Base-by-base conservation (phyloP, 2,888 invertebrate species). In the Stenurella melanura region DNA sequence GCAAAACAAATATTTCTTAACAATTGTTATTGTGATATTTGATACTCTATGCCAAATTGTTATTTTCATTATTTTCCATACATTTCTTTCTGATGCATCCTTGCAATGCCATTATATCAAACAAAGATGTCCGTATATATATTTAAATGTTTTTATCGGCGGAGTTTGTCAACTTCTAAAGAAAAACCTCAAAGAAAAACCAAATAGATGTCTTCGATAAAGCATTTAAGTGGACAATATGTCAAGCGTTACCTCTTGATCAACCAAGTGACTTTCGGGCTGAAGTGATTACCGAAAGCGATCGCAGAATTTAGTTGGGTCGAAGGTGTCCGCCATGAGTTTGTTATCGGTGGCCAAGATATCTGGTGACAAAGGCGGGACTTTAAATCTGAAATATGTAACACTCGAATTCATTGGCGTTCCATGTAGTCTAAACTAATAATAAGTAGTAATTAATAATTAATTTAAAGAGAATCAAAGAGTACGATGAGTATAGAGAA, bases 191-290 rank as follows among this genome's bases (percentile, higher is more conserved):
- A 68, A 77, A 73, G 73, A 74, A 77, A 79, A 73, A 73, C 68
- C 63, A 71, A 78, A 80, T 81, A 76, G 81, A 82, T 82, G 73
- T 58, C 75, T 63, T 61, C 78, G 81, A 83, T 82, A 82, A 80
- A 78, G 80, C 77, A 82, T 81, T 81, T 82, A 83, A 82, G 81
- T 78, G 83, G 78, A 79, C 81, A 81, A 82, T 83, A 81, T 77
- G 80, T 83, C 83, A 80, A 77, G 78, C 80, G 82, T 80, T 81
- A 79, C 68, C 72, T 81, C 80, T 77, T 82, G 81, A 82, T 82
- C 82, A 80, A 74, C 61, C 61, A 34, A 34, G 26, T 63, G 61
- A n/a, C 61, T 63, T 34, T 30, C 30, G 9, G 68, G 60, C 54
- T 60, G 57, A 18, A 73, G 61, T 63, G 61, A 63, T 63, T 34